A percentile compares a stretch with the other conserved stretches of the same genome.
Conservation (phyloP, 2,888 invertebrate genomes). For the Acleris sparsana region DNA sequence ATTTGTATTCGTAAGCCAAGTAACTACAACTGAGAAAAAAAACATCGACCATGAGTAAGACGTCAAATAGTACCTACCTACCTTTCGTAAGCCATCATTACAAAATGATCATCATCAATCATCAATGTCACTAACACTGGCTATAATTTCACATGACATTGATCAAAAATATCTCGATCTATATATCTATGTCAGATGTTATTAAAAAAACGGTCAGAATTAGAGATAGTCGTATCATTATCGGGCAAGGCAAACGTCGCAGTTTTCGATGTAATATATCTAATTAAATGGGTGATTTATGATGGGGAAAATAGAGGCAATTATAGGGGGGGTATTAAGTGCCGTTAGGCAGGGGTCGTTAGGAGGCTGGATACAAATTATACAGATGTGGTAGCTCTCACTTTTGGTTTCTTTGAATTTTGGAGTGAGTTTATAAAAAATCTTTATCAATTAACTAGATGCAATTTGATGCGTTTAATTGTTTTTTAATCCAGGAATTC, state of each 20-base stretch:
- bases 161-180: slow-evolving; percentile 32
- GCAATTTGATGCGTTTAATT: too few relatives aligned
- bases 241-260: slow-evolving; percentile 28
- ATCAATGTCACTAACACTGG: slow-evolving; percentile 22
- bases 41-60: not conserved
- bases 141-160: slow-evolving; percentile 28
- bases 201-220: slow-evolving; percentile 35
- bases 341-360: slow-evolving; percentile 36
- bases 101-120: slow-evolving; percentile 28
- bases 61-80: not conserved
- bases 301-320: slow-evolving; percentile 58
- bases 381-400: not conserved
- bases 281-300: slow-evolving; percentile 67
- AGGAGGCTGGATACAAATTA: slow-evolving; percentile 15
- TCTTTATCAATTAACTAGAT: too few relatives aligned
- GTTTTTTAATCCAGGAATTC: too few relatives aligned
- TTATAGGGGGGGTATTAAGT: slow-evolving; percentile 52
- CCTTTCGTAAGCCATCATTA: slow-evolving; percentile 9
- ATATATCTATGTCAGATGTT: slow-evolving; percentile 41
- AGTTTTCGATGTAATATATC: slow-evolving; percentile 45
- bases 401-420: slow-evolving; percentile 5
- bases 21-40: not conserved
- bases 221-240: slow-evolving; percentile 41
- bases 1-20: not conserved
- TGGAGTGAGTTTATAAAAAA: not conserved